These are phyloP conservation scores for Lagorchestes hirsutus DNA, from an alignment of 2,797 vertebrate species.

Conservation along the genomic window DNA sequence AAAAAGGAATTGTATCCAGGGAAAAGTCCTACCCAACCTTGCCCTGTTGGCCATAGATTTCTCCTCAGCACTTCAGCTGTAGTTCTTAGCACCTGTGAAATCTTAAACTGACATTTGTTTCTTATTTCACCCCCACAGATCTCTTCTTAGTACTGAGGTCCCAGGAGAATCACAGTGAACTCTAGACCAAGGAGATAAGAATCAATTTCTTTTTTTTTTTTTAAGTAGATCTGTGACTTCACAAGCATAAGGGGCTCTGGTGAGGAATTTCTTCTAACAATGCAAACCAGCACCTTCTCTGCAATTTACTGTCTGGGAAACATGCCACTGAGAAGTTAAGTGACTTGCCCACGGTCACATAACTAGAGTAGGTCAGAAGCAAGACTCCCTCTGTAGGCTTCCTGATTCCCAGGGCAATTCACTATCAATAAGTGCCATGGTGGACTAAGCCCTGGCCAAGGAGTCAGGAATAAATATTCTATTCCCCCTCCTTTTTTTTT, in stretches of 20 bases:
- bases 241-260: not conserved
- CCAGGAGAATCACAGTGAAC: slow-evolving; percentile 19
- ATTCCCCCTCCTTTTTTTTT: not conserved
- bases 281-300: not conserved
- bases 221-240: not conserved
- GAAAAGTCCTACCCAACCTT: slow-evolving; percentile 16
- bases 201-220: slow-evolving; percentile 9
- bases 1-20: slow-evolving; percentile 39
- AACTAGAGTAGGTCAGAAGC: not conserved
- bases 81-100: slow-evolving; percentile 15
- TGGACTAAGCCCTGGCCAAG: not conserved
- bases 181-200: slow-evolving; percentile 51
- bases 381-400: not conserved
- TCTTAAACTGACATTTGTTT: not conserved
- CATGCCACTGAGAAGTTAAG: not conserved
- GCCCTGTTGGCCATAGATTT: not conserved
- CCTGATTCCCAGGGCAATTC: not conserved
- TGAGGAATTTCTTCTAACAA: not conserved
- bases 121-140: slow-evolving; percentile 1
- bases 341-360: not conserved
- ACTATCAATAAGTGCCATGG: not conserved
- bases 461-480: slow-evolving; percentile 36
- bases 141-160: slow-evolving; percentile 19
- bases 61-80: not conserved
- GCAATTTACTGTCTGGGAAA: not conserved